A percentile compares a stretch with the other conserved stretches of the same genome.
Conservation (phyloP, 2,113 vertebrate genomes). For the Serranochromis macrocephalus region DNA sequence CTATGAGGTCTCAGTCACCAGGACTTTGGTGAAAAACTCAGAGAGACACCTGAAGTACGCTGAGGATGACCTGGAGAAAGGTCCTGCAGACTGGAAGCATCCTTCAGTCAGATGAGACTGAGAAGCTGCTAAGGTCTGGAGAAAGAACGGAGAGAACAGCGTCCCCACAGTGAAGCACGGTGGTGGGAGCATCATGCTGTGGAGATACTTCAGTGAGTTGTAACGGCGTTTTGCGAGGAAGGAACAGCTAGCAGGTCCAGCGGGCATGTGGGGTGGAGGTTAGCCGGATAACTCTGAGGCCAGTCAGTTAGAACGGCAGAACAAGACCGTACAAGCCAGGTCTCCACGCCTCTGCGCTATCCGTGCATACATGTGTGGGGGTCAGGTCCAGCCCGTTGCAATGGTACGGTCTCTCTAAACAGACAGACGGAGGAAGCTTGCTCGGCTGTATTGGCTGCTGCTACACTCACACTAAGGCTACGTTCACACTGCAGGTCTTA, state of each 20-base stretch:
- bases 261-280: neutral
- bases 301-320: neutral
- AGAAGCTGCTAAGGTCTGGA: neutral
- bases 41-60: rapidly evolving
- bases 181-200: neutral
- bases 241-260: neutral
- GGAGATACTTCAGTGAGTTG: neutral
- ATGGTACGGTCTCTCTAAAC: neutral
- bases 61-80: neutral
- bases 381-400: neutral
- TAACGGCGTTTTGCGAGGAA: neutral
- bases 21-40: neutral
- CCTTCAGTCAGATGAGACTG: neutral
- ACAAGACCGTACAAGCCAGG: neutral
- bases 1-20: neutral
- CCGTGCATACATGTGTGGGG: neutral
- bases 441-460: neutral
- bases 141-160: neutral
- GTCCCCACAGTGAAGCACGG: neutral
- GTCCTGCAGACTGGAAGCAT: neutral
- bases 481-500: too few species aligned
- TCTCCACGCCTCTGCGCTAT: neutral
- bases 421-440: neutral
- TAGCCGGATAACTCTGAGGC: neutral
- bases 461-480: neutral